phyloP scores from a whole-genome alignment of 2,113 vertebrate genomes.

The Callospermophilus lateralis region DNA sequence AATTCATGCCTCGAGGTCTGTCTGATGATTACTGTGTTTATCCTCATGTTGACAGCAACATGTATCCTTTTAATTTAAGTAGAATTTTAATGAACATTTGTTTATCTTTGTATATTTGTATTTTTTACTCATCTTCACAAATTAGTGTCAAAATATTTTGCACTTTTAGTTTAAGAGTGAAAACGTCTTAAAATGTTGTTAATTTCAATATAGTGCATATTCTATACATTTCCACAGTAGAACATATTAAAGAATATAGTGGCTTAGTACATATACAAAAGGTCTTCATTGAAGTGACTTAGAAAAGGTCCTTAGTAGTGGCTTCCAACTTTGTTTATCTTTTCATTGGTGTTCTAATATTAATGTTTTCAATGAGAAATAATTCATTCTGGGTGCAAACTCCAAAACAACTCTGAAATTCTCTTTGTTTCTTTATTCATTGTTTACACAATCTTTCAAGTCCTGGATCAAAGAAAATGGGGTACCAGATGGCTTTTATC shows the following conservation, averaged over 20 bases:
- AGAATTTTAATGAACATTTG: not conserved
- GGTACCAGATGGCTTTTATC: constrained; percentile 58
- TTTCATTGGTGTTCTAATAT: not conserved
- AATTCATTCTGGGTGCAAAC: not conserved
- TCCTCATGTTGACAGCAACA: not conserved
- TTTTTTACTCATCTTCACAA: not conserved
- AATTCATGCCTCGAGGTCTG: not conserved
- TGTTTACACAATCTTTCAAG: constrained; percentile 40
- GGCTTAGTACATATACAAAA: not conserved
- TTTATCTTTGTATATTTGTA: not conserved
- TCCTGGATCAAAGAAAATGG: constrained; percentile 36
- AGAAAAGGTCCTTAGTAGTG: not conserved
- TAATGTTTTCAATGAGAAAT: not conserved
- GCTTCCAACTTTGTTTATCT: not conserved
- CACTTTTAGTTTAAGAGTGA: not conserved
- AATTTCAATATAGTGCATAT: not conserved
- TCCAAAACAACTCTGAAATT: constrained; percentile 1
- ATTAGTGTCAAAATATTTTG: not conserved
- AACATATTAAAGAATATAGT: not conserved
- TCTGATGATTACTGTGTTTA: not conserved
- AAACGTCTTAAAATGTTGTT: not conserved
- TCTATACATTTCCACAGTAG: not conserved
- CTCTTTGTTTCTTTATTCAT: not conserved
- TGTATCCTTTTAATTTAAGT: not conserved
- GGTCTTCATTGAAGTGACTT: not conserved